Evolutionary conservation across 1,140 invertebrate genomes (phyloP), one percentile per base, ranked within the genome.

Genomic region (Parasteatoda tepidariorum): DNA sequence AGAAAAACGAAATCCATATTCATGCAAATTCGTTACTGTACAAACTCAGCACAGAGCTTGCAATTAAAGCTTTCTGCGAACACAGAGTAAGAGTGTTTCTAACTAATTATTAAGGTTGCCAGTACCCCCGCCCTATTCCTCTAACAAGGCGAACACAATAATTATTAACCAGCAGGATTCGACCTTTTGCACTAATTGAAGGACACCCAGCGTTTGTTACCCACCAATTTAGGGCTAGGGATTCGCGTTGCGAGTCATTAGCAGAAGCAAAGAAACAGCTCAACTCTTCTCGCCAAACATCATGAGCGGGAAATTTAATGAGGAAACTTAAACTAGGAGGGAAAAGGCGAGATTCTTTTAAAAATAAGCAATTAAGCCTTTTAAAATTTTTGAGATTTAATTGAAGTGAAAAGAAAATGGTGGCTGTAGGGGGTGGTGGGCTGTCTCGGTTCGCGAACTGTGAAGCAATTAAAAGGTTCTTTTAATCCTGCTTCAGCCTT

Each of bases 281-380:
- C 74, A 78, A 64, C 74, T 78, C 74, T 24, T 5, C 74, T 30
- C 68, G 38, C 59, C 59, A 78, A 64, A 78, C 62, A 66, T 64
- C 76, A 54, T 48, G 75, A 59, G 76, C 76, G 76, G 76, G 76
- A 79, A 79, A 79, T 79, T 79, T 79, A 79, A 79, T 79, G 76
- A 79, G 76, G 76, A 68, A 79, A 79, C 76, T 79, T 68, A 68
- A 68, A 79, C 62, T 61, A 9, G 38, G 55, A 38, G 55, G 68
- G 68, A 34, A 30, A 57, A 24, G 61, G 61, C 61, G 33, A 74
- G 24, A 41, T 78, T 78, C 76, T 68, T 79, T 67, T 68, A 79
- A 79, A 79, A 79, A 79, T 79, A 79, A 79, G 76, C 76, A 79
- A 79, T 79, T 79, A 79, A 79, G 76, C 62, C 76, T 79, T 79